A percentile compares a stretch with the other conserved stretches of the same genome.
These are phyloP conservation scores for Gephyroberyx darwinii DNA, from an alignment of 2,797 vertebrate species.

Conservation along the genomic window DNA sequence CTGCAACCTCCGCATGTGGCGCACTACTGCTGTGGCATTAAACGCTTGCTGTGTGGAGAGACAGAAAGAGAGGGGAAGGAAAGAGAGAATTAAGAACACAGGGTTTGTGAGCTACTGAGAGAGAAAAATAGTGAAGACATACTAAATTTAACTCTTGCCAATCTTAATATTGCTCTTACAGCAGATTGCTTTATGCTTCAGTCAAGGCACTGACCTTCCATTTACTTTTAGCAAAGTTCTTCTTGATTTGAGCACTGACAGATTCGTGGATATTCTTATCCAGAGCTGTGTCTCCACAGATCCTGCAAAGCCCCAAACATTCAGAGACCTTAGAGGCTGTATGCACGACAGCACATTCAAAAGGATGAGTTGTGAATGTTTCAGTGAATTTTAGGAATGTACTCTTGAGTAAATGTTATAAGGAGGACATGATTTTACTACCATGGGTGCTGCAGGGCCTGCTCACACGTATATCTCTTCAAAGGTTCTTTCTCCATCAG, in stretches of 20 bases:
- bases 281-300: slow-evolving; percentile 94
- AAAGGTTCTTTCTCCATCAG: slow-evolving; percentile 95
- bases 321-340: not conserved
- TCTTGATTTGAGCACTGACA: slow-evolving; percentile 96
- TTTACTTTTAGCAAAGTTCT: slow-evolving; percentile 99
- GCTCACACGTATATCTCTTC: slow-evolving; percentile 93
- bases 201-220: slow-evolving; percentile 89
- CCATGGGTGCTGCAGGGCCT: slow-evolving; percentile 96
- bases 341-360: not conserved
- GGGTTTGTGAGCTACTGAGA: slow-evolving; percentile 31
- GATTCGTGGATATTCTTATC: slow-evolving; percentile 99
- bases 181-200: slow-evolving; percentile 20
- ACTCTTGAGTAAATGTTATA: not conserved
- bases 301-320: slow-evolving; percentile 79
- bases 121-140: slow-evolving; percentile 20
- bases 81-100: slow-evolving; percentile 4
- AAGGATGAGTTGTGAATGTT: not conserved
- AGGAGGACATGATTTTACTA: slow-evolving; percentile 60
- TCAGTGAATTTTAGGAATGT: not conserved
- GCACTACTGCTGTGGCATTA: slow-evolving; percentile 94
- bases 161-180: slow-evolving; percentile 32
- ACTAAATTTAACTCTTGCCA: slow-evolving; percentile 34
- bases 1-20: slow-evolving; percentile 95
- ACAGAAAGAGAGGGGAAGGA: not conserved
- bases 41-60: slow-evolving; percentile 90